Percentiles rank a stretch among this genome's conserved stretches.
Evolutionary conservation across 2,797 vertebrate genomes (phyloP).

Genomic region (Cirrhinus molitorella): DNA sequence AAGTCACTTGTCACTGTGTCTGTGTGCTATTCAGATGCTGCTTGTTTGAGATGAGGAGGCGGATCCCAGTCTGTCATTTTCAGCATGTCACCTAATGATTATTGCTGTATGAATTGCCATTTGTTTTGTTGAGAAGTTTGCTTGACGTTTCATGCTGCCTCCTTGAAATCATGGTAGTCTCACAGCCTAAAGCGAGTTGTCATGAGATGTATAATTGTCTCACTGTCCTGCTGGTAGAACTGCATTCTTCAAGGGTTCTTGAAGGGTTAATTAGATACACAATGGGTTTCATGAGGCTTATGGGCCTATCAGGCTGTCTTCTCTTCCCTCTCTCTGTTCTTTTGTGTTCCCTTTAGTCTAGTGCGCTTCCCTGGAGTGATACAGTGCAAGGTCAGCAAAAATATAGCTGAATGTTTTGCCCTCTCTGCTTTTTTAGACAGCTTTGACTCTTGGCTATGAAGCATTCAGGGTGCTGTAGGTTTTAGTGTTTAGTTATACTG

Average conservation of each 20-base stretch:
- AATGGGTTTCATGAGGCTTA: not conserved
- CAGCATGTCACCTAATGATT: constrained; percentile 29
- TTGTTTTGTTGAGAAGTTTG: constrained; percentile 21
- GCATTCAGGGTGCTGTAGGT: not conserved
- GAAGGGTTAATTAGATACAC: not conserved
- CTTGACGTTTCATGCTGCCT: not conserved
- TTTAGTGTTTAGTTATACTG: not conserved
- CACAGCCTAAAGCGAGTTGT: not conserved
- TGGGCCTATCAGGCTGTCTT: not conserved
- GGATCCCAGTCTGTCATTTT: constrained; percentile 26
- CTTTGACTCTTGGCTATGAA: not conserved
- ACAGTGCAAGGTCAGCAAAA: constrained; percentile 33
- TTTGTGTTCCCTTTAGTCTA: constrained; percentile 1
- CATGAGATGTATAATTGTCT: not conserved
- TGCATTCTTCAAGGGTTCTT: not conserved
- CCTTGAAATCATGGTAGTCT: not conserved
- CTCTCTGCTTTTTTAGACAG: constrained; percentile 9
- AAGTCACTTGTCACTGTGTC: constrained; percentile 40
- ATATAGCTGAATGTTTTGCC: constrained; percentile 25
- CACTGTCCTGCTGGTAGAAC: not conserved
- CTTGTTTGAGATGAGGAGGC: constrained; percentile 12
- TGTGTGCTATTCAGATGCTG: constrained; percentile 24
- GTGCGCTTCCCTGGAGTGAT: not conserved
- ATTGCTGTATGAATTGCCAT: constrained; percentile 14
- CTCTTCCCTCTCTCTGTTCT: not conserved